phyloP scores from a whole-genome alignment of 2,113 vertebrate species.

The Notarius quadriscutis region DNA sequence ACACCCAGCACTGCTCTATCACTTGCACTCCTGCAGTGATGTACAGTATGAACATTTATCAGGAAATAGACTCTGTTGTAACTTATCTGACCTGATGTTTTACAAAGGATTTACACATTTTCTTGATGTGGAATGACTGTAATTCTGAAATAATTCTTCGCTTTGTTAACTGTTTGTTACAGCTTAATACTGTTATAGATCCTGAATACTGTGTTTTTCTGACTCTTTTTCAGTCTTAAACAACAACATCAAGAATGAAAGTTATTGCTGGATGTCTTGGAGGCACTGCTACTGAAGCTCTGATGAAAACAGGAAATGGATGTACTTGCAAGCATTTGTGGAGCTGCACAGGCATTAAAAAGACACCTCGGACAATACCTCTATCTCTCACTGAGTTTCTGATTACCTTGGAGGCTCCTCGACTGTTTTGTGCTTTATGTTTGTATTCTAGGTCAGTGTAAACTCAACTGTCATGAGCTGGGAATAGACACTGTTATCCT shows the following conservation, averaged over 20 bases:
- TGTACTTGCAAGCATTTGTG: neutral
- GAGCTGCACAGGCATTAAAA: slow-evolving; percentile 1
- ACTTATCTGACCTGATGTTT: neutral
- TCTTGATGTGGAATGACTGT: neutral
- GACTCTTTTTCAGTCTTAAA: slow-evolving; percentile 54
- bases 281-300: neutral
- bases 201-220: slow-evolving; percentile 9
- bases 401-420: slow-evolving; percentile 33
- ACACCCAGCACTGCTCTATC: neutral
- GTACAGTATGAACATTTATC: neutral
- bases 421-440: slow-evolving; percentile 41
- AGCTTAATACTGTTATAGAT: neutral
- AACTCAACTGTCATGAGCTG: slow-evolving; percentile 20
- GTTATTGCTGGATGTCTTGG: neutral
- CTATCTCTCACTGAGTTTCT: slow-evolving; percentile 11
- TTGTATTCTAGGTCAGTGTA: slow-evolving; percentile 31
- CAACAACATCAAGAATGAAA: slow-evolving; percentile 57
- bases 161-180: neutral
- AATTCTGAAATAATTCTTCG: neutral
- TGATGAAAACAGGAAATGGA: slow-evolving; percentile 17
- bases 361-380: neutral
- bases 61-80: neutral
- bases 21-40: neutral
- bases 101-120: neutral
- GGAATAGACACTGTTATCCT: slow-evolving; percentile 23